These are phyloP conservation scores for Cinclus mexicanus DNA, from an alignment of 2,113 vertebrate genomes.

Conservation along the genomic window DNA sequence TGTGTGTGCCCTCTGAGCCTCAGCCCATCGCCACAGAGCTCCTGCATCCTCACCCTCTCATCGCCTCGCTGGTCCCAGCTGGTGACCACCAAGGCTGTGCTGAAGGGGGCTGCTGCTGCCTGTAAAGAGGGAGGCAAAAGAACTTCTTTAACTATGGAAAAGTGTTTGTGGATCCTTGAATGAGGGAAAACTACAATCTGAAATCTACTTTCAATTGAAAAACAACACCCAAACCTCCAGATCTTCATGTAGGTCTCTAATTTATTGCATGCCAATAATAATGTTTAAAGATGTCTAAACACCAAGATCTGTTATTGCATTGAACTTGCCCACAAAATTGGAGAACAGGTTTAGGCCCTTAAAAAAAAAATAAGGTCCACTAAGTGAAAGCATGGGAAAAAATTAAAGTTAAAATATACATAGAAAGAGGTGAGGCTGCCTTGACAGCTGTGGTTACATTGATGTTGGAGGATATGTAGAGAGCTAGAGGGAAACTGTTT, in stretches of 20 bases:
- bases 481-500: slow-evolving; percentile 55
- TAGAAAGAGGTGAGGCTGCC: slow-evolving; percentile 57
- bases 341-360: slow-evolving; percentile 38
- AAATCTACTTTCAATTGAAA: slow-evolving; percentile 24
- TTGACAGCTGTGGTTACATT: slow-evolving; percentile 65
- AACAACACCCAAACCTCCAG: background rate
- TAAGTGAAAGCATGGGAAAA: slow-evolving; percentile 60
- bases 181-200: background rate
- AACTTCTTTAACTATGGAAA: background rate
- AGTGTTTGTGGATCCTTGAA: background rate
- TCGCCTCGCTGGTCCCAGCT: rapidly evolving
- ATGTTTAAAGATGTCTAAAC: slow-evolving; percentile 22
- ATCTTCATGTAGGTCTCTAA: slow-evolving; percentile 55
- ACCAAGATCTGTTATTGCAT: slow-evolving; percentile 19
- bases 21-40: rapidly evolving
- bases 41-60: rapidly evolving
- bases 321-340: slow-evolving; percentile 48
- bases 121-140: background rate
- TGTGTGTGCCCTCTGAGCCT: background rate
- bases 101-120: background rate
- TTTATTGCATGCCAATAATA: slow-evolving; percentile 37
- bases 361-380: background rate
- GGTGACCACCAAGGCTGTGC: background rate
- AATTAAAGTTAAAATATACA: slow-evolving; percentile 62
- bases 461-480: slow-evolving; percentile 52